A percentile compares a stretch with the other conserved stretches of the same genome.
These are phyloP conservation scores for Limosa lapponica DNA, from an alignment of 2,797 vertebrate genomes.

Conservation along the genomic window DNA sequence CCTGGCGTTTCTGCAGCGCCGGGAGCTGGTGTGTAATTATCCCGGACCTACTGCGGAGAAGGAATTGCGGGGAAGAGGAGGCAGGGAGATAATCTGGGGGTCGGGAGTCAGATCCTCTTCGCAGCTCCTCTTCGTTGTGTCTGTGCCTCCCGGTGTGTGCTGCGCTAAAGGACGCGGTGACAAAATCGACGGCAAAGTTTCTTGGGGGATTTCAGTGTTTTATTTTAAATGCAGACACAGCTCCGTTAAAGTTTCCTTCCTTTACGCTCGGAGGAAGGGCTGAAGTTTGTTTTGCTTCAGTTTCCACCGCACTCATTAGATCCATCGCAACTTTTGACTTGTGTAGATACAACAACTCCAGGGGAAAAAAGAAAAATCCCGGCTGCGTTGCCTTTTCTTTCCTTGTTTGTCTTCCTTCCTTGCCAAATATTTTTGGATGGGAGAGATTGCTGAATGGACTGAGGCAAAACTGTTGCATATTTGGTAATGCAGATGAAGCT, in stretches of 20 bases:
- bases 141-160: background rate
- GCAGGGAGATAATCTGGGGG: too few relatives aligned
- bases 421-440: slow-evolving; percentile 16
- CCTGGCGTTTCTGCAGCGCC: background rate
- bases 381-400: background rate
- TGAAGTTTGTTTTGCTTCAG: background rate
- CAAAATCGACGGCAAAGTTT: background rate
- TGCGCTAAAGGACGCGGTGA: background rate
- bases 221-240: background rate
- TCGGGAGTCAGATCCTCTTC: too few relatives aligned
- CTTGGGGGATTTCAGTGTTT: background rate
- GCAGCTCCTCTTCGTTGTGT: rapidly evolving
- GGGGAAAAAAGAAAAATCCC: background rate
- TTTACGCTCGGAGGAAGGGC: background rate
- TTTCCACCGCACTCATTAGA: background rate
- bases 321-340: background rate
- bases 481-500: background rate
- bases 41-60: background rate
- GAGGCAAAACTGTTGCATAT: slow-evolving; percentile 49
- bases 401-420: background rate
- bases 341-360: background rate
- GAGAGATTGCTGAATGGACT: slow-evolving; percentile 53
- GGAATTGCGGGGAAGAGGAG: background rate
- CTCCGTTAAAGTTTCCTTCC: background rate
- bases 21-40: background rate